These are phyloP conservation scores for Aplysia californica DNA, from an alignment of 1,140 invertebrate genomes.

Conservation along the genomic window DNA sequence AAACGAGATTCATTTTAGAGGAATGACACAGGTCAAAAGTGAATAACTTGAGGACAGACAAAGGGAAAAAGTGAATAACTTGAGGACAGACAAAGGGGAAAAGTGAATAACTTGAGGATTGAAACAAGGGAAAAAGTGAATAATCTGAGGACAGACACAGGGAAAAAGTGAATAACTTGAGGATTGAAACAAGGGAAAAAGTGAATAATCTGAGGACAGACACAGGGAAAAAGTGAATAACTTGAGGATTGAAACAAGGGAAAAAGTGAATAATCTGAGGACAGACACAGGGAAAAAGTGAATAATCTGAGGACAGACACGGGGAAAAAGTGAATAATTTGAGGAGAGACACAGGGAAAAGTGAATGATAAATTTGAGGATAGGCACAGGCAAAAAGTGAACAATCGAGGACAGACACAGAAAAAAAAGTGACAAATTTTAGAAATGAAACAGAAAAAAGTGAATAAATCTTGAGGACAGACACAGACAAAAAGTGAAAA, in stretches of 20 bases:
- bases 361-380: too few species aligned
- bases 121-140: neutral
- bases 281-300: neutral
- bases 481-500: neutral
- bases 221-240: neutral
- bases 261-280: neutral
- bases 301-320: too few species aligned
- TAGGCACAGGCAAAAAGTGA: too few species aligned
- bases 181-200: neutral
- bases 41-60: too few species aligned
- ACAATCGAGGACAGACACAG: neutral
- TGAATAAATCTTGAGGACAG: neutral
- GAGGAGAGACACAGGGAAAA: too few species aligned
- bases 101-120: neutral
- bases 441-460: too few species aligned
- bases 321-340: too few species aligned
- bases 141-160: neutral
- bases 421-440: neutral
- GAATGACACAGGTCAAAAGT: too few species aligned
- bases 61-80: neutral
- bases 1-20: too few species aligned
- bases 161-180: neutral
- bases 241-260: neutral
- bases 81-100: neutral
- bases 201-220: neutral